Percentiles rank a stretch among this genome's conserved stretches.
Evolutionary conservation across 2,888 invertebrate species (phyloP).

Genomic region (Euspilapteryx auroguttella): DNA sequence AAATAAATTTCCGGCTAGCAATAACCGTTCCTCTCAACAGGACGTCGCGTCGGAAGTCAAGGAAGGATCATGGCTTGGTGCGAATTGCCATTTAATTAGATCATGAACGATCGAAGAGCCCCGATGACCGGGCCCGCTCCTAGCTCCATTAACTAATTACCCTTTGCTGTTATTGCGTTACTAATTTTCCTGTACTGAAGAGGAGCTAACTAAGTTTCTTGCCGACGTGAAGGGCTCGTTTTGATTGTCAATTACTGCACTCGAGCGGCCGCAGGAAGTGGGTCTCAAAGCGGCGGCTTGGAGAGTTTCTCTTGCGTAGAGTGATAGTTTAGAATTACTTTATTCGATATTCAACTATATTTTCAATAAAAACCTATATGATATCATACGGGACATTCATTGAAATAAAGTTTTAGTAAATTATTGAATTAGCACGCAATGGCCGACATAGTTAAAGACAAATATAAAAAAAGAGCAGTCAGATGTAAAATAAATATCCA

Average conservation of each 20-base stretch:
- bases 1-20: constrained; percentile 24
- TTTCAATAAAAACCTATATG: too few species aligned
- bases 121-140: constrained; percentile 8
- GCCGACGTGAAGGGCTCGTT: constrained; percentile 35
- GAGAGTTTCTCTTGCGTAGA: too few species aligned
- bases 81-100: constrained; percentile 42
- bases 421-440: too few species aligned
- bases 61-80: constrained; percentile 20
- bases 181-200: constrained; percentile 54
- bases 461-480: too few species aligned
- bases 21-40: constrained; percentile 19
- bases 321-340: too few species aligned
- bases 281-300: constrained; percentile 40
- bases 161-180: constrained; percentile 47
- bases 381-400: too few species aligned
- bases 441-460: too few species aligned
- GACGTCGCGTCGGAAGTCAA: too few species aligned
- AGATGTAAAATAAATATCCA: too few species aligned
- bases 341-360: too few species aligned
- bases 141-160: constrained; percentile 51
- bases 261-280: constrained; percentile 34
- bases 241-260: constrained; percentile 53
- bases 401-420: too few species aligned
- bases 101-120: constrained; percentile 16
- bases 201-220: constrained; percentile 47